These are phyloP conservation scores for Pteropus alecto DNA, from an alignment of 2,113 vertebrate species.

Conservation along the genomic window DNA sequence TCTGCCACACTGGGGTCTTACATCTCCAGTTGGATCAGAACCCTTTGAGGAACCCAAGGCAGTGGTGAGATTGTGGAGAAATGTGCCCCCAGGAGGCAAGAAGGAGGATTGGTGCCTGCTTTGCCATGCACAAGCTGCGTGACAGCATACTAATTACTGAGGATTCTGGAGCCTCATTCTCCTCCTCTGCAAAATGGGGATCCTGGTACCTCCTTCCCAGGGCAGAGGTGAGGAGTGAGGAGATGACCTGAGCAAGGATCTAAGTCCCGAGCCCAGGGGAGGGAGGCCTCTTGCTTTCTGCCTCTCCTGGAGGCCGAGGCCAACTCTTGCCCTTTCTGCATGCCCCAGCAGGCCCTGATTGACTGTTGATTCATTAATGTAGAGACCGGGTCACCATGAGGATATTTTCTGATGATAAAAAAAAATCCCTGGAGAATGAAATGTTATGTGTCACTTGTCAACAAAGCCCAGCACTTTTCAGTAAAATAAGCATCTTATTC, in stretches of 20 bases:
- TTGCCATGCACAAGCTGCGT: neutral
- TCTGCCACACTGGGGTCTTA: neutral
- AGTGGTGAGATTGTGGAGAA: neutral
- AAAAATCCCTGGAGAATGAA: constrained; percentile 47
- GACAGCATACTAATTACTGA: neutral
- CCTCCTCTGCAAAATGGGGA: neutral
- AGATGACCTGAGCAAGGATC: neutral
- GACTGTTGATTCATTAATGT: constrained; percentile 24
- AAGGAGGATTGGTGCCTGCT: neutral
- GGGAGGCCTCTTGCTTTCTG: neutral
- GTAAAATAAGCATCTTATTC: constrained; percentile 72
- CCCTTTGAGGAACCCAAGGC: neutral
- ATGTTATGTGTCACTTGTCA: constrained; percentile 69
- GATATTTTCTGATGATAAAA: neutral
- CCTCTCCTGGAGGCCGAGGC: neutral
- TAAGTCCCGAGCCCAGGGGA: neutral
- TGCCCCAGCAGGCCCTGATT: neutral
- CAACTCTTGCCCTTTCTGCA: neutral
- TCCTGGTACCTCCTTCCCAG: neutral
- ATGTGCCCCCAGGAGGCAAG: neutral
- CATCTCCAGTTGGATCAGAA: rapidly evolving
- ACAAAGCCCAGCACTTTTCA: constrained; percentile 56
- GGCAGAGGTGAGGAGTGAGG: neutral
- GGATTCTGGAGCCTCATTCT: neutral
- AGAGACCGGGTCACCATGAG: neutral